Conservation (phyloP, 2,888 invertebrate genomes). For the Lordiphosa fenestrarum region DNA sequence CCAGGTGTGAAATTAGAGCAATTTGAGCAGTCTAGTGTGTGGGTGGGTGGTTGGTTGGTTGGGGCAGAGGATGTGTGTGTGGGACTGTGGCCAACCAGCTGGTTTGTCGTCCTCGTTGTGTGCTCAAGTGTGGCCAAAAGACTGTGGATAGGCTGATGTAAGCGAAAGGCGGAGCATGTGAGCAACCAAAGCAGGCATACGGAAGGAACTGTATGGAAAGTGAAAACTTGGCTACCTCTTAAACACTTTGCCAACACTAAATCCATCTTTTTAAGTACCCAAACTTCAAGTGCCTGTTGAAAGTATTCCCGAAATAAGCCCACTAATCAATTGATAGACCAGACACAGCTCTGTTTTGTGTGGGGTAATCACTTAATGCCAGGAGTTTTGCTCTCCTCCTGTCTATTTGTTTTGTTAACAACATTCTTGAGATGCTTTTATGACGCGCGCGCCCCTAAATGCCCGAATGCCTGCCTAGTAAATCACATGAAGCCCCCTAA, state of each 20-base stretch:
- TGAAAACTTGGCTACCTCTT: no score
- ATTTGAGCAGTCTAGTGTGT: slow-evolving; percentile 33
- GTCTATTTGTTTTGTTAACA: slow-evolving; percentile 69
- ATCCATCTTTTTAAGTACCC: slow-evolving; percentile 1
- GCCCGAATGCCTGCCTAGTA: slow-evolving; percentile 39
- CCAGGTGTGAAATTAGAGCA: slow-evolving; percentile 65
- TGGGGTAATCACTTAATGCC: slow-evolving; percentile 59
- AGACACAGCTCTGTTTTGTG: slow-evolving; percentile 19
- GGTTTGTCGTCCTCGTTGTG: slow-evolving; percentile 4
- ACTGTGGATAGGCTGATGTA: slow-evolving; percentile 9
- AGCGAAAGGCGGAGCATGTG: slow-evolving; percentile 2
- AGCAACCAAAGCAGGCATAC: no score
- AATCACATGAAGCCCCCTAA: slow-evolving; percentile 56
- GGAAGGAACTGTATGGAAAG: no score
- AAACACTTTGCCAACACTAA: no score
- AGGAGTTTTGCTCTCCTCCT: not conserved
- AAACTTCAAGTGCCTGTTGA: slow-evolving; percentile 4
- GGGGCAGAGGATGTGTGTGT: slow-evolving; percentile 8
- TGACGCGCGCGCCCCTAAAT: slow-evolving; percentile 34
- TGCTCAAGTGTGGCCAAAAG: slow-evolving; percentile 22
- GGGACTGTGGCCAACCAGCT: slow-evolving; percentile 16
- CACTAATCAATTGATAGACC: slow-evolving; percentile 62
- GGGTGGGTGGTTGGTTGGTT: slow-evolving; percentile 5
- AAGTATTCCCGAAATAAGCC: slow-evolving; percentile 36
- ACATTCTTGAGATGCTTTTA: slow-evolving; percentile 72